Evolutionary conservation across 2,797 vertebrate genomes (phyloP), one percentile per base, ranked within the genome.

Genomic region (Danio kyathit): DNA sequence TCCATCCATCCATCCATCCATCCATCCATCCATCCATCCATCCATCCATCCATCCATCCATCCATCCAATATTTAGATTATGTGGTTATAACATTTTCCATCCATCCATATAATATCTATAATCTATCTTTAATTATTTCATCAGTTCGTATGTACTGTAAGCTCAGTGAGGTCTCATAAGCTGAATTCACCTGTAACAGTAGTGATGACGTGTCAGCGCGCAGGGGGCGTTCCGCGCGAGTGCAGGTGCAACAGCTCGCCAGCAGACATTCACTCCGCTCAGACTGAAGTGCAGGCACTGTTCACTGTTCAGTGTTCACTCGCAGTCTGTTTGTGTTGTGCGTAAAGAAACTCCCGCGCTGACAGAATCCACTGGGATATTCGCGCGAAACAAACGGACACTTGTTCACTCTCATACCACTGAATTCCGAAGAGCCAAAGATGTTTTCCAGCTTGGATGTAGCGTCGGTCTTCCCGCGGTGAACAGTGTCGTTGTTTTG

Each of bases 191-290:
- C 85, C 85, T 86, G 85, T 57, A 59, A 11, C 48, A 13, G 59
- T 13, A 79, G 52, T 38, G 78, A 56, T 72, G 82, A 80, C 82
- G 82, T 76, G 41, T 61, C 65, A 7, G 41, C 2, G 12, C 54
- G 12, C 38, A 54, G 60, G 78, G 73, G 82, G 78, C 59, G 73
- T 73, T 52, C 1, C 67, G 41, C 40, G 64, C 56, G 10, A 52
- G 9, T 40, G 83, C 83, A 85, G 85, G 85, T 86, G 75, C 81
- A 76, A 49, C 66, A 49, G 71, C 57, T 38, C 48, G 10, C 16
- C 11, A 10, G 40, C 11, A 5, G 19, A 11, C 9, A 46, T 48
- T 59, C 65, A 13, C 46, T 54, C 17, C 59, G 8, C 49, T 17
- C 21, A 3, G 52, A 52, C 19, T 8, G n/a, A 51, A 4, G 14